Conservation (phyloP, 2,888 invertebrate genomes). For the Tipula vernalis region DNA sequence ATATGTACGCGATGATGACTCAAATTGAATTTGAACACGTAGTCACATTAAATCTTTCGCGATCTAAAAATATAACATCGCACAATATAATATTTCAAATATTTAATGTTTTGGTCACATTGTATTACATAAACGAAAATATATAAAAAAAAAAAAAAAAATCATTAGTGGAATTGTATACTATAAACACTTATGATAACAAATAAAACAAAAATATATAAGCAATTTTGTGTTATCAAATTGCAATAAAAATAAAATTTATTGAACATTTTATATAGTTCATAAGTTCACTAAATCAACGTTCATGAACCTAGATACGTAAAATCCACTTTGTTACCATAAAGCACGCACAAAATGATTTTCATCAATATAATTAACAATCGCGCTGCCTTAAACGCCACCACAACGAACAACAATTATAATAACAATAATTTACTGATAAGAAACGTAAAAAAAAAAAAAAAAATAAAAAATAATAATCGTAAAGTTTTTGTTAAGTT, state of each 20-base stretch:
- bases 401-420: neutral
- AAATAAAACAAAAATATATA: neutral
- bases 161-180: neutral
- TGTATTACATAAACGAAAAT: neutral
- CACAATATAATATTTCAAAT: neutral
- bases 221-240: neutral
- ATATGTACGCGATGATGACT: neutral
- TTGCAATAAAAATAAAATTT: neutral
- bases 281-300: neutral
- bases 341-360: neutral
- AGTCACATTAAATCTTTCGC: neutral
- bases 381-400: neutral
- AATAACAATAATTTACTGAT: neutral
- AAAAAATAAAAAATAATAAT: neutral
- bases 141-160: too few relatives aligned
- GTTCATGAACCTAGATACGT: neutral
- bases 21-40: neutral
- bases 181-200: neutral
- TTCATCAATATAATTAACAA: neutral
- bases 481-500: neutral
- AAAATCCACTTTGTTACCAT: neutral
- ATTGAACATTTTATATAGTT: neutral
- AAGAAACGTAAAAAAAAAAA: neutral
- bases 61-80: neutral
- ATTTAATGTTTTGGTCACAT: neutral